A percentile compares a stretch with the other conserved stretches of the same genome.
Conservation (phyloP, 2,113 vertebrate species). For the Dinomys branickii region DNA sequence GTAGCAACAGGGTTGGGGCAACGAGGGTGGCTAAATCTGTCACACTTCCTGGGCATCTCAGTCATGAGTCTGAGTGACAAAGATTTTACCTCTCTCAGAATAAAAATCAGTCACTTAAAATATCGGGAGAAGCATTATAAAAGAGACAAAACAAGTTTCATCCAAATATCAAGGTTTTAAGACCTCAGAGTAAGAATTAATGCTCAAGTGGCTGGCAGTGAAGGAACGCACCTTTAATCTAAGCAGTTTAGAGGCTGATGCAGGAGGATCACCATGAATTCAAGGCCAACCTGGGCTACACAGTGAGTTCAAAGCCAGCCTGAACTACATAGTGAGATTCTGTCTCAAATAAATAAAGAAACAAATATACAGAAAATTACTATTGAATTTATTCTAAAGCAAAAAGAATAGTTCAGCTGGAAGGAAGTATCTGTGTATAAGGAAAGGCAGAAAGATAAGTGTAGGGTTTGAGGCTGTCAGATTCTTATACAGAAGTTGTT, state of each 20-base stretch:
- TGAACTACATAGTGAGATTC: neutral
- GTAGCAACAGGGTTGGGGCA: neutral
- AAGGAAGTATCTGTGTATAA: neutral
- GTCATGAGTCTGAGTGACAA: neutral
- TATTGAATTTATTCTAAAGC: neutral
- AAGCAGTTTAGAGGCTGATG: neutral
- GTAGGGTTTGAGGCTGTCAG: neutral
- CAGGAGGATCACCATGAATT: neutral
- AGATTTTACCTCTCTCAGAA: neutral
- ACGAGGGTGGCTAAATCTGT: neutral
- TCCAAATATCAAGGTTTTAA: neutral
- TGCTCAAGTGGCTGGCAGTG: neutral
- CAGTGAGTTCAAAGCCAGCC: neutral
- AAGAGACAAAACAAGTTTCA: neutral
- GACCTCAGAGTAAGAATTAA: neutral
- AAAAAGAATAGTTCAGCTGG: neutral
- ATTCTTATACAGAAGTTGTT: neutral
- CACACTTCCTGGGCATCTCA: neutral
- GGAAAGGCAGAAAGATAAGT: neutral
- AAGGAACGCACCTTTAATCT: neutral
- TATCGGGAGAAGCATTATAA: neutral
- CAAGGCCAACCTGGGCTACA: neutral
- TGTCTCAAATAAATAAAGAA: neutral
- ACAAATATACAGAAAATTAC: neutral
- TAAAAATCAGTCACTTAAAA: slow-evolving; percentile 43